Percentiles rank a stretch among this genome's conserved stretches.
Conservation (phyloP, 1,140 invertebrate genomes). For the Ridgeia piscesae region DNA sequence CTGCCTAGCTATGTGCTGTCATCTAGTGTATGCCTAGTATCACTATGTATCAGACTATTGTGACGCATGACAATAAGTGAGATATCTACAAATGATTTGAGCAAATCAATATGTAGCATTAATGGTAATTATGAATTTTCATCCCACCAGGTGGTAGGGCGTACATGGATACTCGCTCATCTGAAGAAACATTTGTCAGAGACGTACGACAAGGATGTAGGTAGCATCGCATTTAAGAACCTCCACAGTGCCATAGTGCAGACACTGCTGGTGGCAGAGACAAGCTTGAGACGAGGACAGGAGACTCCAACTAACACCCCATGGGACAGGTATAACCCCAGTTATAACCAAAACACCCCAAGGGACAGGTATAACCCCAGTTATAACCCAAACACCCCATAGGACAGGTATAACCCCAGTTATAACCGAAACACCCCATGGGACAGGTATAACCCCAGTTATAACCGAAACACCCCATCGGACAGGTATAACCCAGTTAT, state of each 20-base stretch:
- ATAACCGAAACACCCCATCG: no score
- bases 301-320: neutral
- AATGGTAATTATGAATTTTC: slow-evolving; percentile 31
- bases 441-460: no score
- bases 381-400: no score
- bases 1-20: no score
- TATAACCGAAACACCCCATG: no score
- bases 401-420: no score
- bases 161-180: neutral
- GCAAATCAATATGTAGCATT: neutral
- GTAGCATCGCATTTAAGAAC: slow-evolving; percentile 31
- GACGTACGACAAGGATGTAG: slow-evolving; percentile 34
- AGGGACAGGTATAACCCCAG: no score
- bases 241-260: slow-evolving; percentile 35
- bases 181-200: neutral
- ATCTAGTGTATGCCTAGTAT: no score
- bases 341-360: no score
- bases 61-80: no score
- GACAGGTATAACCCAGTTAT: no score
- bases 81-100: neutral
- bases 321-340: neutral
- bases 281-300: neutral
- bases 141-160: slow-evolving; percentile 35
- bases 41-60: no score
- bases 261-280: slow-evolving; percentile 36